These are phyloP conservation scores for Folsomia manolachei DNA, from an alignment of 2,888 invertebrate species.

Conservation along the genomic window DNA sequence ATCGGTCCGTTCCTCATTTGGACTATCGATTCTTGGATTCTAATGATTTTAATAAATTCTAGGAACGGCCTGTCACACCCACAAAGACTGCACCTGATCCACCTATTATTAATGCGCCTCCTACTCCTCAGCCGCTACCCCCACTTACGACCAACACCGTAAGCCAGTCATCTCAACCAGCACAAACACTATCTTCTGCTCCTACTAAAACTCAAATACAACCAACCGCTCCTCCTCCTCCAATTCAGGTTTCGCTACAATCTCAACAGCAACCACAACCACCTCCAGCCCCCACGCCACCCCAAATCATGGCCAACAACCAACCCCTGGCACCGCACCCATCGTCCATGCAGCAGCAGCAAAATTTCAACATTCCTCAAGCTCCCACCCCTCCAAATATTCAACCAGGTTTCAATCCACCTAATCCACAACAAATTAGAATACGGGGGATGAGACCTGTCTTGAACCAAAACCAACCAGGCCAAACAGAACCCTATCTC, in stretches of 20 bases:
- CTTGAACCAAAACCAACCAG: conserved; percentile 15
- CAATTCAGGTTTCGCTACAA: neutral
- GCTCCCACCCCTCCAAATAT: conserved; percentile 53
- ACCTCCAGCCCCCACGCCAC: conserved; percentile 54
- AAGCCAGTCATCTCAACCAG: neutral
- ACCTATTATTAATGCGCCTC: conserved; percentile 23
- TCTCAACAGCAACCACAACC: conserved; percentile 24
- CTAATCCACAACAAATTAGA: neutral
- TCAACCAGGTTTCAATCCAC: conserved; percentile 22
- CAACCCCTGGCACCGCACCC: conserved; percentile 47
- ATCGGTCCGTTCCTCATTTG: too few relatives aligned
- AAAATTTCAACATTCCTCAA: conserved; percentile 51
- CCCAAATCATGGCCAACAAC: neutral
- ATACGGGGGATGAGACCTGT: neutral
- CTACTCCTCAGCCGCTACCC: conserved; percentile 18
- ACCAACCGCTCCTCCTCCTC: conserved; percentile 6
- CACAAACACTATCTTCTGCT: neutral
- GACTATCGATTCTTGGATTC: too few relatives aligned
- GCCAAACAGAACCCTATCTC: conserved; percentile 12
- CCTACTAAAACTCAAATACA: neutral
- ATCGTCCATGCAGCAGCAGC: conserved; percentile 51
- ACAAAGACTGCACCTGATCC: conserved; percentile 30
- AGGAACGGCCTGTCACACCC: conserved; percentile 45
- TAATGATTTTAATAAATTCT: too few relatives aligned
- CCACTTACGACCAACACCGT: neutral